Base-by-base conservation (phyloP, 2,113 vertebrate genomes). In the Saimiri boliviensis region DNA sequence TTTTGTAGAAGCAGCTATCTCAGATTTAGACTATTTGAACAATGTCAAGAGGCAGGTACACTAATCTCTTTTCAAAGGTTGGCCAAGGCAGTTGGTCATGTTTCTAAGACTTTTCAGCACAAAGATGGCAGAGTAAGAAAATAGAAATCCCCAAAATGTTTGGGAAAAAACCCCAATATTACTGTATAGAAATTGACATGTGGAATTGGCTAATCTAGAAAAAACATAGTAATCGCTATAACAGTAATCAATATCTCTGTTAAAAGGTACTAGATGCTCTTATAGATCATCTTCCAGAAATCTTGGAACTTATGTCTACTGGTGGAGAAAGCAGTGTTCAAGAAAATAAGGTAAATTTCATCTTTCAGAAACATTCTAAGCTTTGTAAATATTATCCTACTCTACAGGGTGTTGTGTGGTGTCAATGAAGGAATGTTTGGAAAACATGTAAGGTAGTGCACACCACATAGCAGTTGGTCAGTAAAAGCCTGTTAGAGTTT, bases 201-300 rank as follows among this genome's bases (percentile, higher is more conserved):
- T 74, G 63, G 49, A 4, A 4, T 96, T 82, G 84, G 47, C 35
- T 86, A 63, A 80, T 21, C 30, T 84, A 86, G 81, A 40, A 93
- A 60, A 93, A 68, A 35, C 11, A 70, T n/a, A 40, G 35, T 77
- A 40, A 68, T 98, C 91, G 66, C 96, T 81, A 2, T 86, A 83
- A 83, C 66, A 82, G 8, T 93, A 92, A 95, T 27, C 7, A 93
- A 10, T 68, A 54, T 98, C 79, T 98, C 92, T 98, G 84, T 97
- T 98, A 98, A 97, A 97, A 99, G 99, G 99, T 99, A 23, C 97
- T 99, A 98, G 99, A 99, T 96, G 99, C 99, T 70, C 97, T 99
- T 68, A 98, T 99, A 98, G 99, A 99, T 98, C 98, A 99, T 95
- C 98, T 99, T 95, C 99, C 99, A 95, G 99, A 99, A 98, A 99